Evolutionary conservation across 2,888 invertebrate species (phyloP).

Genomic region (Panorpa germanica): DNA sequence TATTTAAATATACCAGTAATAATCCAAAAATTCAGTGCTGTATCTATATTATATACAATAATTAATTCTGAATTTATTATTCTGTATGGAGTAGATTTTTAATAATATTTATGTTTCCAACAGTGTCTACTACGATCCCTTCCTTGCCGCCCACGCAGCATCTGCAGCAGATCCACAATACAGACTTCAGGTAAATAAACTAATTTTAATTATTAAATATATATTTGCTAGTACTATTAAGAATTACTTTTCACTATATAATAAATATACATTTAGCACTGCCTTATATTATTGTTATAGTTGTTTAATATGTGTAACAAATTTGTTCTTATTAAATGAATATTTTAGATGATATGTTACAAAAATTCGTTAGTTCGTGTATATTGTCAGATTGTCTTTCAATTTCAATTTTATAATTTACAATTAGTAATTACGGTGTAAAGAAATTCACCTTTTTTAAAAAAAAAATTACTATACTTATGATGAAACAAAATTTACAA

Average conservation of each 20-base stretch:
- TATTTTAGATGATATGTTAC: no score
- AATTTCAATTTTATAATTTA: no score
- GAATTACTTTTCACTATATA: constrained; percentile 5
- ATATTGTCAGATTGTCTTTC: no score
- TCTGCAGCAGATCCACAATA: constrained; percentile 67
- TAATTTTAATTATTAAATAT: constrained; percentile 9
- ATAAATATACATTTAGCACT: constrained; percentile 12
- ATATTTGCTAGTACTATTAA: constrained; percentile 12
- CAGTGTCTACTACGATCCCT: constrained; percentile 92
- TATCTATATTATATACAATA: not conserved
- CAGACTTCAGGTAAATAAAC: constrained; percentile 65
- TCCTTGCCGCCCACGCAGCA: constrained; percentile 75
- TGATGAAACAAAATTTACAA: no score
- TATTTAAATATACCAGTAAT: no score
- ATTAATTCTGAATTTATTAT: constrained; percentile 1
- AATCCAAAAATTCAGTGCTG: constrained; percentile 5
- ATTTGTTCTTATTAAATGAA: no score
- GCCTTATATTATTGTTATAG: constrained; percentile 11
- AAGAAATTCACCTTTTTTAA: no score
- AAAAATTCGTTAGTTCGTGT: no score
- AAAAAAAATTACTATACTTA: no score
- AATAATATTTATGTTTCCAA: constrained; percentile 24
- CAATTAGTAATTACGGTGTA: no score
- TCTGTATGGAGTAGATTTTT: constrained; percentile 2
- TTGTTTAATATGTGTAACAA: constrained; percentile 1